phyloP scores from a whole-genome alignment of 2,888 invertebrate species.

The Apotomis betuletana region DNA sequence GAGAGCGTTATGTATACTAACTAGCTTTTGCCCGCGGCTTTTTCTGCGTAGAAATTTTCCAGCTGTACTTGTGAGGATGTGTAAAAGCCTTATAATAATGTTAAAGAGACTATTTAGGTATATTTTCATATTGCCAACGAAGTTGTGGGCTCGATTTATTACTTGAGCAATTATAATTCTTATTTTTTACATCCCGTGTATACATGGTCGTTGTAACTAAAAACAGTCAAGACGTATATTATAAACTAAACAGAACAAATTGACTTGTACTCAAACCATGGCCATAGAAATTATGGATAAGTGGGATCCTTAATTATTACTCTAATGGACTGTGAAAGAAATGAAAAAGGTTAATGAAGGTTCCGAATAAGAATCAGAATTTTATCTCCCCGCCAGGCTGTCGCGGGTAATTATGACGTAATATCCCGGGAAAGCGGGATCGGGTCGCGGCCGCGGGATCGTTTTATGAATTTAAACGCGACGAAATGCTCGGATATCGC shows the following conservation, averaged over 20 bases:
- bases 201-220: not conserved
- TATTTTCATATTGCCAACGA: too few species aligned
- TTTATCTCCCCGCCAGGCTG: constrained; percentile 39
- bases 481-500: constrained; percentile 37
- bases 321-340: constrained; percentile 36
- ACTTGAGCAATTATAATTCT: too few species aligned
- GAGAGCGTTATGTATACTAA: too few species aligned
- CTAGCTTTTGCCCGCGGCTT: too few species aligned
- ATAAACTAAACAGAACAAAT: not conserved
- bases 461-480: constrained; percentile 41
- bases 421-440: constrained; percentile 33
- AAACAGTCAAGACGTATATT: not conserved
- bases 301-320: constrained; percentile 19
- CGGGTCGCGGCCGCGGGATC: constrained; percentile 34
- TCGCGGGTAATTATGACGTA: constrained; percentile 42
- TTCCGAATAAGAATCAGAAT: constrained; percentile 36
- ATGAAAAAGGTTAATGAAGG: constrained; percentile 39
- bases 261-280: not conserved
- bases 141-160: too few species aligned
- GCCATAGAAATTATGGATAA: not conserved
- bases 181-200: not conserved
- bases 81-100: too few species aligned
- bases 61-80: too few species aligned
- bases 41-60: too few species aligned
- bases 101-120: too few species aligned